Percentiles rank a stretch among this genome's conserved stretches.
Evolutionary conservation across 1,140 invertebrate species (phyloP).

Genomic region (Yoshiicerus persimilis): DNA sequence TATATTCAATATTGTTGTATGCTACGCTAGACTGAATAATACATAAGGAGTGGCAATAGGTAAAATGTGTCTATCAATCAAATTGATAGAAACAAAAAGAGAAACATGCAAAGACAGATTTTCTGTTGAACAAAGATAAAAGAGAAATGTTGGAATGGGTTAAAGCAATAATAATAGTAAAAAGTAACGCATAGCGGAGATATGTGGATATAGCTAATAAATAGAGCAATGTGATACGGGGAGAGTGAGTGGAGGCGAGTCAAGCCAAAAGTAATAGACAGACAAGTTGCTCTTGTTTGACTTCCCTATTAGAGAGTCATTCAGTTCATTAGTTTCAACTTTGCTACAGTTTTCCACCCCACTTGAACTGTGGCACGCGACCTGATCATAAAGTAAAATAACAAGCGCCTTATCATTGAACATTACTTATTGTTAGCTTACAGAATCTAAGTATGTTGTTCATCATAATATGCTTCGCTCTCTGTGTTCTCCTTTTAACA

Average conservation of each 20-base stretch:
- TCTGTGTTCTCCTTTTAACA: not conserved
- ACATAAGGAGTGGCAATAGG: no score
- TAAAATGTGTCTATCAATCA: not conserved
- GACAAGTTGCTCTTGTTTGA: conserved; percentile 8
- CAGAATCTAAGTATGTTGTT: not conserved
- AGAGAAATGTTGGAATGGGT: not conserved
- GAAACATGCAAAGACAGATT: not conserved
- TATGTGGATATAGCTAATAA: not conserved
- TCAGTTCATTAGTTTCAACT: conserved; percentile 28
- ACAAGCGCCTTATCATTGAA: not conserved
- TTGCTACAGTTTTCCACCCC: conserved; percentile 1
- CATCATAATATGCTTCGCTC: not conserved
- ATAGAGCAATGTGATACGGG: not conserved
- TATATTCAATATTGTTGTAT: no score
- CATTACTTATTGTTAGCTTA: not conserved
- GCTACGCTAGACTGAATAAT: no score
- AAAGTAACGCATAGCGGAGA: not conserved
- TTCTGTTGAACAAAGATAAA: not conserved
- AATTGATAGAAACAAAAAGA: not conserved
- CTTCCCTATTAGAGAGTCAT: conserved; percentile 17
- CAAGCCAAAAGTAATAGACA: not conserved
- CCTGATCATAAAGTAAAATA: not conserved
- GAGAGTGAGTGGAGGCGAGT: not conserved
- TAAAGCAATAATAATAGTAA: not conserved
- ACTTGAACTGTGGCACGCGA: conserved; percentile 27